Percentiles rank a stretch among this genome's conserved stretches.
These are phyloP conservation scores for Uropetala carovei DNA, from an alignment of 2,888 invertebrate genomes.

Conservation along the genomic window DNA sequence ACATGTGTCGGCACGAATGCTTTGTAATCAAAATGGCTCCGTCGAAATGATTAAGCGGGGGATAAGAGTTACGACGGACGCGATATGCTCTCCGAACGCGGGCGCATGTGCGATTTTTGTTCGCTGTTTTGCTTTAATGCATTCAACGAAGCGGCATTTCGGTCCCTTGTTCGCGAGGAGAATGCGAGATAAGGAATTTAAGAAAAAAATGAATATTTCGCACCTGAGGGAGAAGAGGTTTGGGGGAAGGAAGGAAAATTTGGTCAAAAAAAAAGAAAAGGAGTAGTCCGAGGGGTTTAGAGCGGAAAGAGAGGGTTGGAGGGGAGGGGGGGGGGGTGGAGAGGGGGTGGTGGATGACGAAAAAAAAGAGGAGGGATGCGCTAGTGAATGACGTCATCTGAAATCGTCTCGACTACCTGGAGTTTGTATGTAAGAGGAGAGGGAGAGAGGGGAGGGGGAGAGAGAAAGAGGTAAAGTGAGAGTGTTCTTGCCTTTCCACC, in stretches of 20 bases:
- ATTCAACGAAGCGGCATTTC: constrained; percentile 6
- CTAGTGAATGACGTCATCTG: constrained; percentile 22
- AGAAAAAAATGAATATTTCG: background rate
- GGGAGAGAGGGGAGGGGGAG: background rate
- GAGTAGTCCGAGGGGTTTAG: background rate
- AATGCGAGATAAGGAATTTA: background rate
- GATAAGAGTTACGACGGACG: background rate
- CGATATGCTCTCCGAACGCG: background rate
- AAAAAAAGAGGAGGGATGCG: background rate
- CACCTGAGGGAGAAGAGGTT: constrained; percentile 16
- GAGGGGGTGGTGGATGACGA: background rate
- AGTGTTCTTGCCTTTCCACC: too few relatives aligned
- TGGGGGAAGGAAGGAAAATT: constrained; percentile 2
- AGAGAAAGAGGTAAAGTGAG: background rate
- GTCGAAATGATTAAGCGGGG: background rate
- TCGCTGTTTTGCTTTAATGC: constrained; percentile 6
- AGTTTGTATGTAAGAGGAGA: background rate
- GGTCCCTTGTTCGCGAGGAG: background rate
- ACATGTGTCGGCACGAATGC: background rate
- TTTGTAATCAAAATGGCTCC: background rate
- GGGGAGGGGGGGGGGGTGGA: background rate
- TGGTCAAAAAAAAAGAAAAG: background rate
- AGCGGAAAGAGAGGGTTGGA: background rate
- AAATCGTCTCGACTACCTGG: constrained; percentile 12
- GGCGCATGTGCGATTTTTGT: background rate